Conservation (phyloP, 2,888 invertebrate genomes). For the Drosophila phalerata region DNA sequence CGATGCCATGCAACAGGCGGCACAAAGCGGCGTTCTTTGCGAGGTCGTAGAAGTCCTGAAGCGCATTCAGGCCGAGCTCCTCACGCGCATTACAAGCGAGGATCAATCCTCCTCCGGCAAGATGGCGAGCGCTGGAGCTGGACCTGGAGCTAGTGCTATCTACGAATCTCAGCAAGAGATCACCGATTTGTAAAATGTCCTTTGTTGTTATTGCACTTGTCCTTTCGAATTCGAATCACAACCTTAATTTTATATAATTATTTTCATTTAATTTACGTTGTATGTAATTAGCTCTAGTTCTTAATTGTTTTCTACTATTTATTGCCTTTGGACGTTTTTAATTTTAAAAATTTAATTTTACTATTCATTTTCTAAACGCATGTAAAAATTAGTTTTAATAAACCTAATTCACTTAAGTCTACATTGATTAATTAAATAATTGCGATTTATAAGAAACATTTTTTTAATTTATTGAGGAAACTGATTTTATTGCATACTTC, state of each 20-base stretch:
- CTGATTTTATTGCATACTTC: conserved; percentile 12
- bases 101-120: conserved; percentile 48
- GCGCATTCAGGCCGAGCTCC: conserved; percentile 83
- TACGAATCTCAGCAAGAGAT: conserved; percentile 84
- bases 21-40: conserved; percentile 80
- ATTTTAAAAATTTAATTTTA: conserved; percentile 44
- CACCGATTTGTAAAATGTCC: conserved; percentile 82
- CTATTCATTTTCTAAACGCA: conserved; percentile 48
- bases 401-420: conserved; percentile 18
- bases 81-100: conserved; percentile 80
- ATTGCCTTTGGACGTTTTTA: conserved; percentile 54
- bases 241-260: conserved; percentile 37
- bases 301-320: conserved; percentile 55
- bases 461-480: neutral
- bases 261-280: conserved; percentile 6
- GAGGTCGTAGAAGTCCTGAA: conserved; percentile 84
- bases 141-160: conserved; percentile 44
- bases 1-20: conserved; percentile 88
- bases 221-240: conserved; percentile 55
- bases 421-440: conserved; percentile 43
- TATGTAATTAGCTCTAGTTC: conserved; percentile 28
- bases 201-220: conserved; percentile 47
- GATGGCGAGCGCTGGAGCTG: conserved; percentile 33
- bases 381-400: conserved; percentile 66
- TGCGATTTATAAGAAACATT: conserved; percentile 48